Evolutionary conservation across 2,797 vertebrate genomes (phyloP), one percentile per base, ranked within the genome.

Genomic region (Phaenicophaeus curvirostris): DNA sequence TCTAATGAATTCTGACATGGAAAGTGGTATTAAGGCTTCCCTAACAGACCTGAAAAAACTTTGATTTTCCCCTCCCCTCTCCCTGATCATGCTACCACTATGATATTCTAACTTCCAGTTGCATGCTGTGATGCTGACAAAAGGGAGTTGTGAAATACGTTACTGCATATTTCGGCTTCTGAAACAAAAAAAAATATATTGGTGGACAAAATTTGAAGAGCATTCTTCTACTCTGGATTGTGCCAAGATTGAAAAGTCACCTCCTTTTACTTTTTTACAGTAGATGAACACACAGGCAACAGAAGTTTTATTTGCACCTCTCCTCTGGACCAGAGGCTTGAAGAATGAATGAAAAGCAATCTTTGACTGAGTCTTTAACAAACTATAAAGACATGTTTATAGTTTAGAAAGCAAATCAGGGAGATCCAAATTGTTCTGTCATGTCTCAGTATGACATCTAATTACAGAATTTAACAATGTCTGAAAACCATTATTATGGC

Each of bases 1-100:
- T 66, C 42, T 87, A 50, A 87, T 92, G 82, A 89, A 81, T 88
- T 71, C n/a, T 79, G 35, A 84, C 33, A 69, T 33, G 62, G 66
- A 76, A 90, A 95, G 67, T 73, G 55, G 51, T 76, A 81, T 88
- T 87, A 82, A 85, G 67, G 20, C 31, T 87, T 94, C 28, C 48
- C 63, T 89, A 86, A 81, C 15, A 71, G 58, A 58, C 54, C 42
- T 72, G 41, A 46, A 66, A 66, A 44, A 86, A 65, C 21, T 68
- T 33, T 72, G 58, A 46, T n/a, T 35, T 86, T 67, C 50, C 73
- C 18, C 21, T 55, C n/a, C 1, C 63, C 21, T 78, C 54, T 72
- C 42, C 48, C 48, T 58, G 33, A 66, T 53, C 46, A 23, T 5
- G 18, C 10, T 59, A 27, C n/a, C 28, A 62, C 41, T 79, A 7